phyloP scores from a whole-genome alignment of 2,888 invertebrate genomes.

The Pyrrhosoma nymphula region DNA sequence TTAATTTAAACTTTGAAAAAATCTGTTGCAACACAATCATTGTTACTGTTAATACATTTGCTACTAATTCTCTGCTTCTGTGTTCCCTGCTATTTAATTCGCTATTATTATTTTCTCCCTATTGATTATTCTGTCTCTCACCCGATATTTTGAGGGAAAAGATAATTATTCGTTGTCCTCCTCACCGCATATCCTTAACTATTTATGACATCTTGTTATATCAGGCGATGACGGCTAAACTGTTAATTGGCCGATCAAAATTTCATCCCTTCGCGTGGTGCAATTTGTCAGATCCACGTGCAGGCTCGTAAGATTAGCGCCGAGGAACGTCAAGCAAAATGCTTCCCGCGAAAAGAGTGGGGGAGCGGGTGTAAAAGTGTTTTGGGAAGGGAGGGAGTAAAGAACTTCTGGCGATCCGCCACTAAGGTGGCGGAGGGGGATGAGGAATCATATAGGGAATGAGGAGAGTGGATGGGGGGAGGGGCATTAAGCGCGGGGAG shows the following conservation, averaged over 20 bases:
- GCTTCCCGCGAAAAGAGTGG: not conserved
- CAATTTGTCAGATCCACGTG: not conserved
- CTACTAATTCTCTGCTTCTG: not conserved
- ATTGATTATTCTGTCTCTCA: too few species aligned
- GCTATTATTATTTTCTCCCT: too few species aligned
- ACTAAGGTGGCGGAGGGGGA: not conserved
- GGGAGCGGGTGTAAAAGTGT: not conserved
- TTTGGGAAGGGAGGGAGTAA: not conserved
- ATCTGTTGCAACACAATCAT: not conserved
- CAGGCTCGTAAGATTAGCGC: not conserved
- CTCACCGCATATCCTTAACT: too few species aligned
- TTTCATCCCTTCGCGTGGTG: not conserved
- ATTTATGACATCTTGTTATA: too few species aligned
- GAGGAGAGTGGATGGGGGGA: not conserved
- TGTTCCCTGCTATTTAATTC: too few species aligned
- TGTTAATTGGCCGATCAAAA: not conserved
- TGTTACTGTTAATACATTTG: not conserved
- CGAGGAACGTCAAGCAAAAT: not conserved
- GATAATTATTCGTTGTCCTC: too few species aligned
- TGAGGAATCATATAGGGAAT: not conserved
- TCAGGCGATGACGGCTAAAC: too few species aligned
- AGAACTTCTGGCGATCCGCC: not conserved
- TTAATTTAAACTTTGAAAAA: too few species aligned
- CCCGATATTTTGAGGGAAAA: not conserved
- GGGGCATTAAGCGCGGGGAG: not conserved